Evolutionary conservation across 2,888 invertebrate genomes (phyloP).

Genomic region (Mystacides longicornis): DNA sequence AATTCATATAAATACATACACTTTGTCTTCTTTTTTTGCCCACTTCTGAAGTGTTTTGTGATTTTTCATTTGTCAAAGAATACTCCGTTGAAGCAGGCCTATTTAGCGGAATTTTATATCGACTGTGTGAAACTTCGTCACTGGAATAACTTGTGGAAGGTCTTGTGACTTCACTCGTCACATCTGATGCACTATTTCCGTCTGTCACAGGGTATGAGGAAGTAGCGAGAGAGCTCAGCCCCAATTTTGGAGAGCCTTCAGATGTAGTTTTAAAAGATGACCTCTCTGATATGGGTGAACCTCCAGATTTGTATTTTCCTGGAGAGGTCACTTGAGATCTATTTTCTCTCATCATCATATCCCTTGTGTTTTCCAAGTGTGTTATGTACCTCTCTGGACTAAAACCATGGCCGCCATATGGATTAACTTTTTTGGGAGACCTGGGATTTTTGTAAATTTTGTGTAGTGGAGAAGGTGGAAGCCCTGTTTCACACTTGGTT

Average conservation of each 20-base stretch:
- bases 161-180: conserved; percentile 18
- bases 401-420: conserved; percentile 13
- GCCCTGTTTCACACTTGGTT: conserved; percentile 6
- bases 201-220: conserved; percentile 24
- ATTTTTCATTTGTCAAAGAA: conserved; percentile 8
- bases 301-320: conserved; percentile 12
- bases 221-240: conserved; percentile 24
- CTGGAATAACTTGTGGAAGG: conserved; percentile 25
- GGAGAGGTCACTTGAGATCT: conserved; percentile 17
- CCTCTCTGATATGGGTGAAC: conserved; percentile 20
- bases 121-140: conserved; percentile 20
- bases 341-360: conserved; percentile 11
- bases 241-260: conserved; percentile 24
- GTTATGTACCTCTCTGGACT: conserved; percentile 24
- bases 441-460: conserved; percentile 15
- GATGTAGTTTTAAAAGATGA: conserved; percentile 21
- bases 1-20: conserved; percentile 26
- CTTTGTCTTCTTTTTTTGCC: conserved; percentile 25
- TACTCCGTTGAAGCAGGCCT: conserved; percentile 13
- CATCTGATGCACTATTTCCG: conserved; percentile 16
- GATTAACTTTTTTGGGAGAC: conserved; percentile 22
- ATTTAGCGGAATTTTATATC: conserved; percentile 10
- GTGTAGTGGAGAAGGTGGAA: conserved; percentile 15
- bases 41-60: conserved; percentile 8
- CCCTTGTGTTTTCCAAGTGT: conserved; percentile 18